These are phyloP conservation scores for Cichladusa arquata DNA, from an alignment of 2,113 vertebrate genomes.

Conservation along the genomic window DNA sequence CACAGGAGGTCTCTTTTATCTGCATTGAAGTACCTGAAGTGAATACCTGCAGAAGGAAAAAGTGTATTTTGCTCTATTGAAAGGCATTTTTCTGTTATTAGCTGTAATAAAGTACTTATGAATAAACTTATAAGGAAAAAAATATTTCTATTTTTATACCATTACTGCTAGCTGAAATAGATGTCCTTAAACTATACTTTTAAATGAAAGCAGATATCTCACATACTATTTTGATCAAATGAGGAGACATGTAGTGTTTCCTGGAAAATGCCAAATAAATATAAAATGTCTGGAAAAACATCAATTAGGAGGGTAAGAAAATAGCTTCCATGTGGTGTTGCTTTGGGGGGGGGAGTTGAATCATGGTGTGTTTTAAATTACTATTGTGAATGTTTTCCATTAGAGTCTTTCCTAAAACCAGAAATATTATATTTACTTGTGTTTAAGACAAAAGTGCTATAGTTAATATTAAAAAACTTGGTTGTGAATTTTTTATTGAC, in stretches of 20 bases:
- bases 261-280: slow-evolving; percentile 1
- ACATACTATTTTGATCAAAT: neutral
- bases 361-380: neutral
- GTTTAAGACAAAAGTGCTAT: neutral
- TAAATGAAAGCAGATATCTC: neutral
- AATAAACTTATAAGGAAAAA: neutral
- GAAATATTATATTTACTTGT: neutral
- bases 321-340: neutral
- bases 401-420: neutral
- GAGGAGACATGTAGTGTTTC: neutral
- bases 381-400: neutral
- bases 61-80: neutral
- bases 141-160: neutral
- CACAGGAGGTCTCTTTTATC: neutral
- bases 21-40: neutral
- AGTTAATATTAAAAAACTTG: neutral
- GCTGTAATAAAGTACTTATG: neutral
- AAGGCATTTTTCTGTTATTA: neutral
- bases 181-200: neutral
- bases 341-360: neutral
- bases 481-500: neutral
- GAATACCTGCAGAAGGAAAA: neutral
- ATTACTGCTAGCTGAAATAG: neutral
- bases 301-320: neutral
- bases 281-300: slow-evolving; percentile 22